Conservation (phyloP, 64 coral and sea anemone genomes). For the Stichodactyla mertensii region DNA sequence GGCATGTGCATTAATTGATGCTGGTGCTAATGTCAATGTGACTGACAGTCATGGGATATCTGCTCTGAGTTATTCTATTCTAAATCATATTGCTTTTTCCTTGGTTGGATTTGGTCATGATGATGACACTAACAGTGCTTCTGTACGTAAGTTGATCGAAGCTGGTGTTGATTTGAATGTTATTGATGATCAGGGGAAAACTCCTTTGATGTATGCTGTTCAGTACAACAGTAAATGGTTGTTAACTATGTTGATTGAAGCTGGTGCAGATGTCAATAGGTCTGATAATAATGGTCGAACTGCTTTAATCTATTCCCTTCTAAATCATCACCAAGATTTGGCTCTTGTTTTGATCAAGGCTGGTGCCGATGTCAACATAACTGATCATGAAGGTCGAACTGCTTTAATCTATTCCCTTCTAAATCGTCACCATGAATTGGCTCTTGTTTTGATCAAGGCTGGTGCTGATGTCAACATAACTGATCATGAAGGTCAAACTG, state of each 20-base stretch:
- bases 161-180: background rate
- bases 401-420: background rate
- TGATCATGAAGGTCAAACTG: background rate
- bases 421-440: background rate
- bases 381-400: background rate
- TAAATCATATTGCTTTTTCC: background rate
- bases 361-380: background rate
- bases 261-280: background rate
- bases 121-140: too few relatives aligned
- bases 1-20: background rate
- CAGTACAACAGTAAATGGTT: background rate
- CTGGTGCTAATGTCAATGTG: background rate
- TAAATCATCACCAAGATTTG: background rate
- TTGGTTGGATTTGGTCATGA: too few relatives aligned
- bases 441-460: background rate
- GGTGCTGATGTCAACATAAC: slow-evolving; percentile 13
- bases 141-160: background rate
- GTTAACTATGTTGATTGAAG: background rate
- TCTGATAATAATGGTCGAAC: background rate
- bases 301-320: background rate
- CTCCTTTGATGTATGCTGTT: background rate
- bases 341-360: background rate
- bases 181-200: background rate
- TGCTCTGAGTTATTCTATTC: background rate
- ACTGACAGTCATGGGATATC: background rate